Conservation (phyloP, 2,113 vertebrate genomes). For the Ariopsis seemanni region DNA sequence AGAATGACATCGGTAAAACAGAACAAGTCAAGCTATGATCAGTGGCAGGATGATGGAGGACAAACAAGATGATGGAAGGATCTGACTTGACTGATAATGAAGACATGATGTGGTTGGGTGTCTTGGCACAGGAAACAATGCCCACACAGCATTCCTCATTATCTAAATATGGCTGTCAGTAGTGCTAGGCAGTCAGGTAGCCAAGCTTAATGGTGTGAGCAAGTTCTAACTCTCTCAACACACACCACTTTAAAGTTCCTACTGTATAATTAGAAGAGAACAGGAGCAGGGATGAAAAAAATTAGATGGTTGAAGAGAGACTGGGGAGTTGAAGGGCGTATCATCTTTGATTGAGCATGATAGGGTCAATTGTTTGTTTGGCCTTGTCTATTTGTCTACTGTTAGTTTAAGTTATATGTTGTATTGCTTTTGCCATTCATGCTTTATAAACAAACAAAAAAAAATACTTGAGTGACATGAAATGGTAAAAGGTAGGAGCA, state of each 20-base stretch:
- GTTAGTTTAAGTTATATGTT: neutral
- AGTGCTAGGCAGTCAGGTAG: slow-evolving; percentile 47
- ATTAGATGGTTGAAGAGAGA: slow-evolving; percentile 20
- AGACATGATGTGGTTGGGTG: slow-evolving; percentile 46
- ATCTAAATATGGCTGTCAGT: slow-evolving; percentile 53
- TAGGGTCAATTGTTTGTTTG: slow-evolving; percentile 31
- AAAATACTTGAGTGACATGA: neutral
- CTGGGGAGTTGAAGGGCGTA: slow-evolving; percentile 13
- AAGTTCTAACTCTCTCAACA: neutral
- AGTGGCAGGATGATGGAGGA: slow-evolving; percentile 25
- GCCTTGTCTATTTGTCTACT: slow-evolving; percentile 18
- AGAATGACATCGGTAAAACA: slow-evolving; percentile 28
- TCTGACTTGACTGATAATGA: slow-evolving; percentile 56
- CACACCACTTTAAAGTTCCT: neutral
- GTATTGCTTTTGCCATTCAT: neutral
- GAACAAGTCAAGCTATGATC: slow-evolving; percentile 34
- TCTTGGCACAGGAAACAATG: slow-evolving; percentile 32
- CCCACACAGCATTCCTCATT: slow-evolving; percentile 42
- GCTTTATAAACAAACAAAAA: slow-evolving; percentile 37
- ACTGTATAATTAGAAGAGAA: slow-evolving; percentile 33
- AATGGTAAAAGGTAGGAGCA: neutral
- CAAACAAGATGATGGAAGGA: slow-evolving; percentile 11
- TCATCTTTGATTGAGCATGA: slow-evolving; percentile 11
- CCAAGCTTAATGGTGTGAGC: slow-evolving; percentile 36
- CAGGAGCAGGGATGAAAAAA: slow-evolving; percentile 5